Percentiles rank a stretch among this genome's conserved stretches.
phyloP scores from a whole-genome alignment of 2,797 vertebrate genomes.

The Chaenodraco wilsoni region DNA sequence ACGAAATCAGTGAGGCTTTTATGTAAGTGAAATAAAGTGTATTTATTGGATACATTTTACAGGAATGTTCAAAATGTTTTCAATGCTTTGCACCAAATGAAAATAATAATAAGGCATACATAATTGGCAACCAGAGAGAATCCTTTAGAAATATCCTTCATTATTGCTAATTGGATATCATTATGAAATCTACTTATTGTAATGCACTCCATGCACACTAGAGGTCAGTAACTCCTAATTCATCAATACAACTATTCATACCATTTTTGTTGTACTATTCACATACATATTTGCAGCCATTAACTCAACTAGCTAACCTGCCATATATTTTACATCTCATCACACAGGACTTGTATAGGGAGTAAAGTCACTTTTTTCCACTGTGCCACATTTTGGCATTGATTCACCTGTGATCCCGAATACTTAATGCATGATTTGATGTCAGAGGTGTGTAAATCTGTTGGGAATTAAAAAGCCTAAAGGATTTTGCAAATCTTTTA shows the following conservation, averaged over 20 bases:
- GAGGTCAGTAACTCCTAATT: conserved; percentile 4
- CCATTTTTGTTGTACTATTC: too few species aligned
- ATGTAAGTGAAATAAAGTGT: conserved; percentile 50
- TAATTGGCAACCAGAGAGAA: neutral
- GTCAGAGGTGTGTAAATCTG: neutral
- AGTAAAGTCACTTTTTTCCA: neutral
- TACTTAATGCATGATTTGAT: neutral
- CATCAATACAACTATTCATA: neutral
- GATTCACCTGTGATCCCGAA: neutral
- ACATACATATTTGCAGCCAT: neutral
- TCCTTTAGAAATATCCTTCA: neutral
- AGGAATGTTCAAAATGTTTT: neutral
- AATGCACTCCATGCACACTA: neutral
- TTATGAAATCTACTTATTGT: conserved; percentile 1
- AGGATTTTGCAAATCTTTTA: neutral
- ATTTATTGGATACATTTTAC: neutral
- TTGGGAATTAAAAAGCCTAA: neutral
- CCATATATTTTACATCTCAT: neutral
- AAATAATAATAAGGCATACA: neutral
- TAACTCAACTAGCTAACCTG: neutral
- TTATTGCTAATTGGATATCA: neutral
- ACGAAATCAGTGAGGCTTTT: neutral
- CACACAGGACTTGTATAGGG: neutral
- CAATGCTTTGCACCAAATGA: neutral
- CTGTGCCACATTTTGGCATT: neutral